These are phyloP conservation scores for Procambarus clarkii DNA, from an alignment of 1,140 invertebrate species.

Conservation along the genomic window DNA sequence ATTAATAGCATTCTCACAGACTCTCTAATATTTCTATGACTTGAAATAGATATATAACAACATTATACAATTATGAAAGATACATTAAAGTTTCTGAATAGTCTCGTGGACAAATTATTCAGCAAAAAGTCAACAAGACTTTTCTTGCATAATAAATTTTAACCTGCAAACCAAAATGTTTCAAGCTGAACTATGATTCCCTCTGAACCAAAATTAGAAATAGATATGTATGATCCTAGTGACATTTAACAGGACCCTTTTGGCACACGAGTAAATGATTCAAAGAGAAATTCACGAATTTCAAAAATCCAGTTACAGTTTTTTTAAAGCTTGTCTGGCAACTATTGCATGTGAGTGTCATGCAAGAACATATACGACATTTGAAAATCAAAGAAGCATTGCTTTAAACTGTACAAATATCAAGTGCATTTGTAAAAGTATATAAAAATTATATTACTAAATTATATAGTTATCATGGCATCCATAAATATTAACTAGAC, in stretches of 20 bases:
- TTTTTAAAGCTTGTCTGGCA: too few relatives aligned
- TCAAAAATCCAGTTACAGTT: not conserved
- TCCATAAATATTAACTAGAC: too few relatives aligned
- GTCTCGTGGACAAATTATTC: not conserved
- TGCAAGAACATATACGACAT: not conserved
- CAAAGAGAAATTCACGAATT: not conserved
- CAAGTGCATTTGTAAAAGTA: too few relatives aligned
- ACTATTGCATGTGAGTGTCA: not conserved
- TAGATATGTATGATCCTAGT: not conserved
- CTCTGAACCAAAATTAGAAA: not conserved
- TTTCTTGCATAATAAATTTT: not conserved
- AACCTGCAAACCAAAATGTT: not conserved
- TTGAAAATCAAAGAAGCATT: too few relatives aligned
- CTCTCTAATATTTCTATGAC: not conserved
- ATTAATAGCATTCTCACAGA: not conserved
- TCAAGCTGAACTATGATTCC: not conserved
- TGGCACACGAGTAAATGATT: not conserved
- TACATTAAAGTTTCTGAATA: not conserved
- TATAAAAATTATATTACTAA: too few relatives aligned
- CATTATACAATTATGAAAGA: not conserved
- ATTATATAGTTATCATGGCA: too few relatives aligned
- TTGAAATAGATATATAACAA: not conserved
- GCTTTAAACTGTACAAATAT: too few relatives aligned
- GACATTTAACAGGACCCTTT: not conserved
- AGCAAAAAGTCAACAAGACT: conserved; percentile 4